phyloP scores from a whole-genome alignment of 2,797 vertebrate species.

The Cercopithecus petaurista region DNA sequence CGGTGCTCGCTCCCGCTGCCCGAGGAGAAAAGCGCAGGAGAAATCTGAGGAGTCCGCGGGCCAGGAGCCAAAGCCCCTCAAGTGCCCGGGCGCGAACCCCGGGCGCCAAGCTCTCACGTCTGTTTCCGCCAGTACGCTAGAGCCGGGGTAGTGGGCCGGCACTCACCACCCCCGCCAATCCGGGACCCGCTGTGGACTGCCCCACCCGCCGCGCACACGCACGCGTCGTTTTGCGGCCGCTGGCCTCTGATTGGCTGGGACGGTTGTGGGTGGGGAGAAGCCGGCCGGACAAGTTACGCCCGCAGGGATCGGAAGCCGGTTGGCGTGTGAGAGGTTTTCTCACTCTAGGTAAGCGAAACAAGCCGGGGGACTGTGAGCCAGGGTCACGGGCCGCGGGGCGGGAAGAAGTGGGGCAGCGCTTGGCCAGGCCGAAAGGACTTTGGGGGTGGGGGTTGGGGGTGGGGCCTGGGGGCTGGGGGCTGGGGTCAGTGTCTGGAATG shows the following conservation, averaged over 20 bases:
- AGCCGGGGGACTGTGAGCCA: accelerated
- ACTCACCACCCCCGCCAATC: not conserved
- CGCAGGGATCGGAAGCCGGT: accelerated
- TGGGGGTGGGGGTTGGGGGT: not conserved
- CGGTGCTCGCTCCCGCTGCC: not conserved
- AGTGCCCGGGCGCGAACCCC: accelerated
- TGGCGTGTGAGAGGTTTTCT: accelerated
- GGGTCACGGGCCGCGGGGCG: accelerated
- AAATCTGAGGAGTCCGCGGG: accelerated
- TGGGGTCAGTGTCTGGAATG: no score
- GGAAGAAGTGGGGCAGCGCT: not conserved
- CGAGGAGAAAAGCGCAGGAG: accelerated
- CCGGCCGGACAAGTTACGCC: accelerated
- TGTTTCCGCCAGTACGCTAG: accelerated
- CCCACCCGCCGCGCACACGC: not conserved
- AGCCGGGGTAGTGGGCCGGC: accelerated
- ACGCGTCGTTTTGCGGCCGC: accelerated
- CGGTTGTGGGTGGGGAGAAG: not conserved
- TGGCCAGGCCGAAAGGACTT: not conserved
- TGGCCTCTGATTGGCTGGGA: conserved; percentile 42
- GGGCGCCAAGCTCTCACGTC: accelerated
- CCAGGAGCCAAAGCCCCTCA: accelerated
- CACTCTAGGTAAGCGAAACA: accelerated
- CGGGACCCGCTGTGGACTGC: accelerated
- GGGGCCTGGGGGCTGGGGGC: no score